Evolutionary conservation across 2,888 invertebrate genomes (phyloP).

Genomic region (Nomada ferruginata): DNA sequence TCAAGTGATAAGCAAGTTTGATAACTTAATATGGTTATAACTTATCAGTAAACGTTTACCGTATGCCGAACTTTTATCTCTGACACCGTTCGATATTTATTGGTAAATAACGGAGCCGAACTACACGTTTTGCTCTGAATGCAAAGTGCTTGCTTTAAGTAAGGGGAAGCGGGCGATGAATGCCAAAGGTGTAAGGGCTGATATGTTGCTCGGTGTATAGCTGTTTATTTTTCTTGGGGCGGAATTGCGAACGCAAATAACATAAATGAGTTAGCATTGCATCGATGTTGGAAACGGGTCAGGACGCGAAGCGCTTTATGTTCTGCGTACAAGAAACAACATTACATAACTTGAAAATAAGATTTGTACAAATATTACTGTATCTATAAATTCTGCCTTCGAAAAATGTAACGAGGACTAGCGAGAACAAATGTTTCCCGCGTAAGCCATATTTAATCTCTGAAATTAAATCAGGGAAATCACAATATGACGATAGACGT

Average conservation of each 20-base stretch:
- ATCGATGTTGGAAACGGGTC: background rate
- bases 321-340: background rate
- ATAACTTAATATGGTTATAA: no score
- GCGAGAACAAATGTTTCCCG: no score
- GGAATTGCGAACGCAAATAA: conserved; percentile 16
- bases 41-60: background rate
- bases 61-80: background rate
- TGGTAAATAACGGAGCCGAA: background rate
- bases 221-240: conserved; percentile 36
- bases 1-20: no score
- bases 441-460: no score
- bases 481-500: no score
- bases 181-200: conserved; percentile 5
- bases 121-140: no score
- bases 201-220: background rate
- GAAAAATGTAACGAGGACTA: no score
- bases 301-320: background rate
- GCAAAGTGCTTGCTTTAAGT: conserved; percentile 7
- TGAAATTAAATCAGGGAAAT: no score
- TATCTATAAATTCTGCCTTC: no score
- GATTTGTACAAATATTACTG: no score
- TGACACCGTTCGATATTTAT: conserved; percentile 4
- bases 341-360: no score
- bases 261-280: conserved; percentile 17
- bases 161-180: background rate